These are phyloP conservation scores for Agonopterix alstromeriana DNA, from an alignment of 2,888 invertebrate genomes.

Conservation along the genomic window DNA sequence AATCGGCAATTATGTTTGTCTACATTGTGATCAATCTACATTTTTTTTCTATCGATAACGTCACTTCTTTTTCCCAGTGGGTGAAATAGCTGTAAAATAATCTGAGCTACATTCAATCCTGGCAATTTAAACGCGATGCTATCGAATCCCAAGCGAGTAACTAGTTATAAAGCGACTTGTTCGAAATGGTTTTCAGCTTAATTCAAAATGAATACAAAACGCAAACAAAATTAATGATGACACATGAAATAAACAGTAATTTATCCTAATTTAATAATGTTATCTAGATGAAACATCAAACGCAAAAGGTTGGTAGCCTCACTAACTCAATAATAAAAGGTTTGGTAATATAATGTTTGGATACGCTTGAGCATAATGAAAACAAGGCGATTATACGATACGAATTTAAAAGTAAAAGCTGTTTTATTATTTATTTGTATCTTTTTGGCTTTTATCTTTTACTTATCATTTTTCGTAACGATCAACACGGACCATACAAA, in stretches of 20 bases:
- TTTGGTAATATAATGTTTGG: slow-evolving; percentile 37
- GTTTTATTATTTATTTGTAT: too few relatives aligned
- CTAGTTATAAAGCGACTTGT: too few relatives aligned
- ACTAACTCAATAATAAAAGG: slow-evolving; percentile 54
- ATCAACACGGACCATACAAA: too few relatives aligned
- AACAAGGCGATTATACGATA: slow-evolving; percentile 23
- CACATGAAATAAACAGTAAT: slow-evolving; percentile 51
- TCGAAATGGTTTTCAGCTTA: too few relatives aligned
- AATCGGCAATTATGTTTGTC: too few relatives aligned
- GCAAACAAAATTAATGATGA: slow-evolving; percentile 13
- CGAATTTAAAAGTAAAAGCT: background rate
- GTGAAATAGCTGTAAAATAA: background rate
- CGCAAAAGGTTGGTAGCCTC: slow-evolving; percentile 27
- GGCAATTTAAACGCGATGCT: background rate
- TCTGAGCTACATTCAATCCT: background rate
- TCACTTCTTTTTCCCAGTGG: too few relatives aligned
- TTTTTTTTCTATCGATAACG: too few relatives aligned
- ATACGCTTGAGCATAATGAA: slow-evolving; percentile 27
- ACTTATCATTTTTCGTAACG: too few relatives aligned
- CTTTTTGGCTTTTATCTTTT: too few relatives aligned
- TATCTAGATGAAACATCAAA: slow-evolving; percentile 22
- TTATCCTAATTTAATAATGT: slow-evolving; percentile 56
- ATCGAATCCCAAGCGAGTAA: too few relatives aligned
- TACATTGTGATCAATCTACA: too few relatives aligned
- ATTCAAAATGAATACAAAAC: background rate